A percentile compares a stretch with the other conserved stretches of the same genome.
Conservation (phyloP, 1,140 invertebrate genomes). For the Magallana gigas region DNA sequence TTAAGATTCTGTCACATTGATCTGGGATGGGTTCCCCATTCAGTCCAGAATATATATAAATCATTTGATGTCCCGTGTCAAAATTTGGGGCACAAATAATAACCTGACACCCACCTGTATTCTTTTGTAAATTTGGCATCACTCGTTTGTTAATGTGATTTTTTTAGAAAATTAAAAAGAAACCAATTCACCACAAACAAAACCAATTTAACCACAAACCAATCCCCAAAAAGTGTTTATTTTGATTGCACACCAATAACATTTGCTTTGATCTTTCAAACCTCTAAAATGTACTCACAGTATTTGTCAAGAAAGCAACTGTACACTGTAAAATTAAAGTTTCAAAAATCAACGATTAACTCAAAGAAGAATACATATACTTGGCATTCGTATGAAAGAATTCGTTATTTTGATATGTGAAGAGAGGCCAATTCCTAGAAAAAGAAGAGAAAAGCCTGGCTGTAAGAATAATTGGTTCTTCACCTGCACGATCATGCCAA, state of each 20-base stretch:
- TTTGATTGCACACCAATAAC: conserved; percentile 24
- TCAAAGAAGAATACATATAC: no score
- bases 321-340: conserved; percentile 13
- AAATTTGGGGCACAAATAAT: conserved; percentile 26
- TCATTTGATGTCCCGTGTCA: conserved; percentile 33
- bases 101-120: conserved; percentile 19
- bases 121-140: conserved; percentile 2
- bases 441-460: not conserved
- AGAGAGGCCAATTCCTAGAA: no score
- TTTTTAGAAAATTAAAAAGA: not conserved
- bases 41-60: conserved; percentile 18
- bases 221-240: conserved; percentile 31
- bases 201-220: conserved; percentile 34
- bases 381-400: no score
- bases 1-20: conserved; percentile 7
- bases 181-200: conserved; percentile 28
- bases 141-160: conserved; percentile 26
- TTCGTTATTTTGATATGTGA: no score
- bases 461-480: not conserved
- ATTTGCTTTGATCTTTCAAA: not conserved
- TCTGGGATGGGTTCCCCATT: conserved; percentile 1
- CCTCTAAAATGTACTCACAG: conserved; percentile 23
- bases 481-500: not conserved
- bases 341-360: no score
- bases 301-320: conserved; percentile 4